phyloP scores from a whole-genome alignment of 1,140 invertebrate genomes.

The Drosophila athabasca region DNA sequence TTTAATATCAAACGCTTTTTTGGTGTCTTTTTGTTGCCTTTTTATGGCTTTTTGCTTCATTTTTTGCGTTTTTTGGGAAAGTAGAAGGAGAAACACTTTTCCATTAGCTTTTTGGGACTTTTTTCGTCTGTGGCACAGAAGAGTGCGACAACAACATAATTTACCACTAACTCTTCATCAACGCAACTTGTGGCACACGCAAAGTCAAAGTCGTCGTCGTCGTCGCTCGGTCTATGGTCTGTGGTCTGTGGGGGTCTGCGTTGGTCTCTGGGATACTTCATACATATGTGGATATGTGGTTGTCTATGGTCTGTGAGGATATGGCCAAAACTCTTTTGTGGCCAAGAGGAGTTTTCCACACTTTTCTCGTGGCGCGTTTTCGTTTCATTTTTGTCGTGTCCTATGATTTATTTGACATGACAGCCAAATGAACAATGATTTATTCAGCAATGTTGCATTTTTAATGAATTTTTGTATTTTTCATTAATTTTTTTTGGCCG shows the following conservation, averaged over 20 bases:
- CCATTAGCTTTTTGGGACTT: conserved; percentile 29
- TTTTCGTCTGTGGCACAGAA: conserved; percentile 10
- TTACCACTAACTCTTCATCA: conserved; percentile 74
- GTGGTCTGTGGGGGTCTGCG: conserved; percentile 13
- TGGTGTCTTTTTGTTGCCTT: conserved; percentile 2
- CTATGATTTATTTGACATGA: conserved; percentile 79
- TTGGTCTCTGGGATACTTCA: too few relatives aligned
- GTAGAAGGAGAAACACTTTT: conserved; percentile 41
- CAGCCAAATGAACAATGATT: conserved; percentile 76
- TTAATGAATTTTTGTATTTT: conserved; percentile 64
- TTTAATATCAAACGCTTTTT: conserved; percentile 56
- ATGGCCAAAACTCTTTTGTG: too few relatives aligned
- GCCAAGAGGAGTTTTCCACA: conserved; percentile 21
- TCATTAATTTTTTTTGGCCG: conserved; percentile 23
- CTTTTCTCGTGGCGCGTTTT: conserved; percentile 33
- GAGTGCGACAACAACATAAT: conserved; percentile 69
- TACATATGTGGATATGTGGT: too few relatives aligned
- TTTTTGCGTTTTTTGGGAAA: conserved; percentile 72
- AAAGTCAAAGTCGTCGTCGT: conserved; percentile 33
- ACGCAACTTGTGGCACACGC: conserved; percentile 55
- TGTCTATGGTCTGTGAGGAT: too few relatives aligned
- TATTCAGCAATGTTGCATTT: conserved; percentile 71
- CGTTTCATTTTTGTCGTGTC: conserved; percentile 66
- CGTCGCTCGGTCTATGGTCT: conserved; percentile 25
- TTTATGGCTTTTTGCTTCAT: conserved; percentile 21